Conservation (phyloP, 2,113 vertebrate species). For the Promerops cafer region DNA sequence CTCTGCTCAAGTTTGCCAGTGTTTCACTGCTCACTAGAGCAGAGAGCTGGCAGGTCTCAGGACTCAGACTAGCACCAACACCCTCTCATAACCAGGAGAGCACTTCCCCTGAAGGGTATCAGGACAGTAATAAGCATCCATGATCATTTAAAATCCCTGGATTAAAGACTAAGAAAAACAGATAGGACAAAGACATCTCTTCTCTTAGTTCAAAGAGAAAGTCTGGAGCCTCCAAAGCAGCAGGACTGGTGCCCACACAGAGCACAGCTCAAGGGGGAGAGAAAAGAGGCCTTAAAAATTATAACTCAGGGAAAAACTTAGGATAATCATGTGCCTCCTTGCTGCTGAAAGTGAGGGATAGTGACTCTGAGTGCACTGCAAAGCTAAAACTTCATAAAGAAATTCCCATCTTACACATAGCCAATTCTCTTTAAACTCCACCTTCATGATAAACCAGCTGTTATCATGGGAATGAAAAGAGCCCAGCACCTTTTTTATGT, state of each 20-base stretch:
- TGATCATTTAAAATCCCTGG: not conserved
- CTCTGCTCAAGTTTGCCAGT: not conserved
- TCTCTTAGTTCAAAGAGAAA: not conserved
- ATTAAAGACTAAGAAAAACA: not conserved
- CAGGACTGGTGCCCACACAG: not conserved
- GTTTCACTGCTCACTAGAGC: not conserved
- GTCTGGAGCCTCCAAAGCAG: not conserved
- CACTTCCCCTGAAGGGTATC: not conserved
- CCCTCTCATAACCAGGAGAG: not conserved
- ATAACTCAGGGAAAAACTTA: not conserved
- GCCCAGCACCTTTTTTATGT: not conserved
- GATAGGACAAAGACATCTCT: not conserved
- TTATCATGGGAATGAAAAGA: not conserved
- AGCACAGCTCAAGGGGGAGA: fast-evolving
- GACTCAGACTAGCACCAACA: not conserved
- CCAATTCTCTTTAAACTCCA: not conserved
- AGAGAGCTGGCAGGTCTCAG: not conserved
- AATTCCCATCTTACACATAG: not conserved
- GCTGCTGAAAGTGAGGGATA: not conserved
- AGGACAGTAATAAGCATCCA: not conserved
- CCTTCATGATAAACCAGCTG: not conserved
- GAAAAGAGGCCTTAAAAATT: not conserved
- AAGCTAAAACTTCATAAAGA: not conserved
- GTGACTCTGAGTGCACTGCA: not conserved
- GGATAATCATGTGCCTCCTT: not conserved